Base-by-base conservation (phyloP, 2,797 vertebrate species). In the Gallirallus australis region DNA sequence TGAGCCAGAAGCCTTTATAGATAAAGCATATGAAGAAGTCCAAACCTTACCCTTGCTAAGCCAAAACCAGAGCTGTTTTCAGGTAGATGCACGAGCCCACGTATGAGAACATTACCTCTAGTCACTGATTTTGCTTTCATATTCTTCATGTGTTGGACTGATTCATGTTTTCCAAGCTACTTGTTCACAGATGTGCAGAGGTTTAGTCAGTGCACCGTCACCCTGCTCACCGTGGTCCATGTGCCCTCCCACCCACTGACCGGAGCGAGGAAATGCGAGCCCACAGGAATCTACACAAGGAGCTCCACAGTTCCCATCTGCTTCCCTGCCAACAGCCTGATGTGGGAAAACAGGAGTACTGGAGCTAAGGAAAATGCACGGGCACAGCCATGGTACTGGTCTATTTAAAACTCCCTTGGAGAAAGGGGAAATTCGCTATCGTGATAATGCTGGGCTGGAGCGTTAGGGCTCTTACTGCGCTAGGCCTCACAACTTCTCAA, bases 1-100 rank as follows among this genome's bases (percentile, higher is more conserved):
- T 93, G 95, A 95, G 93, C 89, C 87, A 96, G 73, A 96, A 97
- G 93, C 57, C 90, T 96, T 96, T 78, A 90, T 3, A 96, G 93
- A 86, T 66, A 89, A 73, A 85, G 93, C 39, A 88, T n/a, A 40
- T 25, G 40, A 95, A 90, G 73, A 93, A 83, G 96, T 69, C 68
- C 64, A 93, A 89, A 53, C 33, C 18, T 33, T 45, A 70, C 48
- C 11, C 61, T 69, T 86, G 59, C 50, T 45, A 94, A 95, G 84
- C 83, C 91, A 94, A 82, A 90, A 94, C 81, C 47, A 14, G 78
- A 89, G 79, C 60, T 92, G 70, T 82, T 93, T 91, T 92, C 63
- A 64, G 77, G 68, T 37, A 66, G 37, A 25, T 73, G 17, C n/a
- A 75, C n/a, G 60, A 56, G 54, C 5, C 16, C 78, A 30, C 3